Evolutionary conservation across 2,797 vertebrate species (phyloP).

Genomic region (Valencia hispanica): DNA sequence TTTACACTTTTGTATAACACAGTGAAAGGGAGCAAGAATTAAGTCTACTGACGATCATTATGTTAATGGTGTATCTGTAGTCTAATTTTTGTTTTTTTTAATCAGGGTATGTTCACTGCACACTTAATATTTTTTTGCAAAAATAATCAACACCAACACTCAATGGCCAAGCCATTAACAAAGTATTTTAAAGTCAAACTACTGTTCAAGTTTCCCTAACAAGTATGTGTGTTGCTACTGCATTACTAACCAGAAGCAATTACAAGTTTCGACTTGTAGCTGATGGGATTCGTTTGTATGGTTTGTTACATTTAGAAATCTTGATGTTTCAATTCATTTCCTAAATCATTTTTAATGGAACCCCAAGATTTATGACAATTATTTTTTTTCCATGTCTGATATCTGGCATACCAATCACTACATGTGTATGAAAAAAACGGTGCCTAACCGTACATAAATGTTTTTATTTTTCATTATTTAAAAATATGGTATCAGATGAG

Average conservation of each 20-base stretch:
- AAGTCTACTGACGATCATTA: not conserved
- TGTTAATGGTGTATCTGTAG: not conserved
- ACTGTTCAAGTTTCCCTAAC: not conserved
- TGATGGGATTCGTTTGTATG: not conserved
- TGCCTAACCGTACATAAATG: not conserved
- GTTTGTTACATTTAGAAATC: not conserved
- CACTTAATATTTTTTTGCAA: not conserved
- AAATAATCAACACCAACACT: not conserved
- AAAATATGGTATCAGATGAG: not conserved
- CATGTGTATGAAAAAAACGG: not conserved
- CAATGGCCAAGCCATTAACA: not conserved
- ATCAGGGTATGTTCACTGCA: not conserved
- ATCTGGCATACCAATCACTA: not conserved
- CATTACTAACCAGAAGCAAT: not conserved
- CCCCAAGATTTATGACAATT: not conserved
- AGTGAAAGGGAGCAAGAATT: not conserved
- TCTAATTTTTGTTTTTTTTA: not conserved
- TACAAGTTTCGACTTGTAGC: not conserved
- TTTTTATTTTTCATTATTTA: slow-evolving; percentile 4
- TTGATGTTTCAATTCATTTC: not conserved
- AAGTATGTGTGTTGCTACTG: not conserved
- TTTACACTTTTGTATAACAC: not conserved
- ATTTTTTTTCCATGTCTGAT: not conserved
- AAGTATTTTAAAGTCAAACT: not conserved
- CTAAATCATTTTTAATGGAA: not conserved